A percentile compares a stretch with the other conserved stretches of the same genome.
Evolutionary conservation across 2,113 vertebrate species (phyloP).

Genomic region (Brienomyrus longianalis): DNA sequence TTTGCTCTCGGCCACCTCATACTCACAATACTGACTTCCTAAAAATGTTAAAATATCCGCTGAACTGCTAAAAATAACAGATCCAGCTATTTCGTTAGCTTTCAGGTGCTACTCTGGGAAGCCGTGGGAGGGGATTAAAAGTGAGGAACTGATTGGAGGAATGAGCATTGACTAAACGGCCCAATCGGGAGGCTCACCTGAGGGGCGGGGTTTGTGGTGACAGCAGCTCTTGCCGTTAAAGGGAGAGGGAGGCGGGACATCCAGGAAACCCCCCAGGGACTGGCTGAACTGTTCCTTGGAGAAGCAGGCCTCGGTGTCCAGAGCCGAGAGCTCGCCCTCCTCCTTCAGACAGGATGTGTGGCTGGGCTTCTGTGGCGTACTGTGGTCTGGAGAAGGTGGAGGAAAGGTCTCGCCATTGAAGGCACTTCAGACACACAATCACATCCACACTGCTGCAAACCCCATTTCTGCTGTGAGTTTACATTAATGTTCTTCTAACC

Average conservation of each 20-base stretch:
- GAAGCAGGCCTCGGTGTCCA: slow-evolving; percentile 33
- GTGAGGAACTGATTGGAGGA: background rate
- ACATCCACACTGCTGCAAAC: background rate
- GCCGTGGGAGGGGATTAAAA: background rate
- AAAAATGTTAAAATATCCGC: background rate
- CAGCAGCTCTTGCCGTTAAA: slow-evolving; percentile 41
- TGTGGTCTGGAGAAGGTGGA: slow-evolving; percentile 42
- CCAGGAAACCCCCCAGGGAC: slow-evolving; percentile 48
- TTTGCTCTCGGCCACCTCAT: background rate
- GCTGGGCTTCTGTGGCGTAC: slow-evolving; percentile 42
- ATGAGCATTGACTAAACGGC: background rate
- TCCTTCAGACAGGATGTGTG: slow-evolving; percentile 41
- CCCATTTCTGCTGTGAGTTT: background rate
- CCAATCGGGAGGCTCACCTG: slow-evolving; percentile 42
- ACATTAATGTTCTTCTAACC: background rate
- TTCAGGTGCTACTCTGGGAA: background rate
- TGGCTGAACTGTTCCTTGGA: slow-evolving; percentile 48
- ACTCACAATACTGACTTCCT: background rate
- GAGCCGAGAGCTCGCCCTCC: slow-evolving; percentile 22
- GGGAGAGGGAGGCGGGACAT: slow-evolving; percentile 51
- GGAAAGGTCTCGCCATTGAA: background rate
- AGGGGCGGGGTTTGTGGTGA: slow-evolving; percentile 30
- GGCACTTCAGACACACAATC: background rate
- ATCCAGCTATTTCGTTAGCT: background rate
- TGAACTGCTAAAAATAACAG: background rate